Evolutionary conservation across 2,888 invertebrate genomes (phyloP), one percentile per base, ranked within the genome.

Genomic region (Oeneis ivallda): DNA sequence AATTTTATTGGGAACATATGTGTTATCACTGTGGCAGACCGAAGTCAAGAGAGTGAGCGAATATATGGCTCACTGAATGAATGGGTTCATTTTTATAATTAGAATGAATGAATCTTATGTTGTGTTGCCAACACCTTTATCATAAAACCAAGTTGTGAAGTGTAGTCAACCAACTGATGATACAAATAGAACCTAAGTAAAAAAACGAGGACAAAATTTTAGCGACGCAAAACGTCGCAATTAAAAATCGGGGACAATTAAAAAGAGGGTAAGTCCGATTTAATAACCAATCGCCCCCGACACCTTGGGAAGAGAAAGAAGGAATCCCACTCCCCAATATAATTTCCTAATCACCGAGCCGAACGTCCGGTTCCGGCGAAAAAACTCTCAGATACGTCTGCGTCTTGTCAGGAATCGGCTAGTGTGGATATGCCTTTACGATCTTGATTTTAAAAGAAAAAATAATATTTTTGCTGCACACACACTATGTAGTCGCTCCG

Each of bases 281-380:
- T 90, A 91, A 92, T 91, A 91, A 89, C 87, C 89, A 89, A 89
- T 88, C 82, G 84, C 75, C 70, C 70, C 74, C 79, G 83, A 86
- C 89, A 86, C 87, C 87, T 86, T 75, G 75, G 75, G 79, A 83
- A 82, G 84, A 83, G 81, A 70, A 72, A 74, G 79, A 82, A 84
- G 81, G 83, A 82, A 78, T 79, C 79, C 78, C 76, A 75, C 79
- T 80, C 83, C 85, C 83, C 89, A 85, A 88, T 87, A 87, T 90
- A 90, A 90, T 92, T 91, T 90, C 87, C 86, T 90, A 88, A 90
- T 90, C 92, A 83, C 85, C 80, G 88, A 84, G 80, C 86, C 85
- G 87, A 80, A 84, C 87, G 86, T 91, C 92, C 92, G 88, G 81
- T 88, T 87, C 89, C 88, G 83, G 75, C 71, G 74, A 74, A 84